Evolutionary conservation across 2,888 invertebrate genomes (phyloP).

Genomic region (Globia sparganii): DNA sequence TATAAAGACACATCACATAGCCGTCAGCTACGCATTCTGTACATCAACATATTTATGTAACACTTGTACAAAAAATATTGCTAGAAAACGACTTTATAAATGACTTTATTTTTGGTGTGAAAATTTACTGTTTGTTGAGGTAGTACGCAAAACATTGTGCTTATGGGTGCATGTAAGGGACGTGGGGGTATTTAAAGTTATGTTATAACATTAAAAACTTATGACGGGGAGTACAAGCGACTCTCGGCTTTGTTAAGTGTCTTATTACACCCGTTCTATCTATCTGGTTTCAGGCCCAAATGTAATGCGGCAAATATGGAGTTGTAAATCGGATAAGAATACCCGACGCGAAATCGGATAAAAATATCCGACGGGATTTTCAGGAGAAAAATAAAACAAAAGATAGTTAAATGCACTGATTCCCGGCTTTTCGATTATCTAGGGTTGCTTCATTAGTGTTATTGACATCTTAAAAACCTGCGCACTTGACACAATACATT

Average conservation of each 20-base stretch:
- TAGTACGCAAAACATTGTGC: not conserved
- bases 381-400: not conserved
- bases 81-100: not conserved
- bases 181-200: not conserved
- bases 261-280: not conserved
- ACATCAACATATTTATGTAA: not conserved
- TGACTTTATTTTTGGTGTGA: not conserved
- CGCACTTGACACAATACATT: not conserved
- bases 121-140: not conserved
- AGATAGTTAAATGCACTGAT: not conserved
- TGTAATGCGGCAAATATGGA: not conserved
- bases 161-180: not conserved
- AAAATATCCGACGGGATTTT: conserved; percentile 2
- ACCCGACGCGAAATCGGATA: not conserved
- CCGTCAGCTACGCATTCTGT: not conserved
- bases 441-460: not conserved
- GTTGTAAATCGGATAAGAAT: not conserved
- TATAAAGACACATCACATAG: not conserved
- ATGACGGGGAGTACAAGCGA: not conserved
- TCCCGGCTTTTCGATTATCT: not conserved
- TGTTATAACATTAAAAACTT: not conserved
- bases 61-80: not conserved
- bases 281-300: not conserved
- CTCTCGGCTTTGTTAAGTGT: not conserved
- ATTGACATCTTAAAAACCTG: not conserved